Evolutionary conservation across 2,113 vertebrate genomes (phyloP), one percentile per base, ranked within the genome.

Genomic region (Herpetotheres cachinnans): DNA sequence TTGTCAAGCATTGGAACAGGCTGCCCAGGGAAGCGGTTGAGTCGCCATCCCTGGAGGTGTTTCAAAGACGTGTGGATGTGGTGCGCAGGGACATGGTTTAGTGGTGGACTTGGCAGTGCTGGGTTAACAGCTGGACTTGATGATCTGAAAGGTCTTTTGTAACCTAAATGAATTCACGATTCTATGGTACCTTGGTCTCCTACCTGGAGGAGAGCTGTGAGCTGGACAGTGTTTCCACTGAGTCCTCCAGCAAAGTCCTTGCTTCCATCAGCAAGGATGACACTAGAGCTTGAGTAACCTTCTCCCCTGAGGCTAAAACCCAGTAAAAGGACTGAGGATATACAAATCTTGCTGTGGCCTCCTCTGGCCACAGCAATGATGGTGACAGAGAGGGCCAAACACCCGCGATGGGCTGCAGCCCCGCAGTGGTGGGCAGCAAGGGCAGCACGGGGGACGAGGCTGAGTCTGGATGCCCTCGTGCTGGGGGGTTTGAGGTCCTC

Each of bases 381-480:
- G 4, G 84, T 50, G 36, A 34, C 61, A 62, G 66, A 38, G 36
- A 24, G 32, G 16, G 24, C 17, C 30, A 71, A 67, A 59, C 5
- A 10, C 49, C 14, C 1, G 4, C n/a, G 34, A 3, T 1, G 8
- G 56, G 32, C 55, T 71, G 58, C 46, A 72, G n/a, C 10, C 29
- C 36, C 0, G 2, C 56, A 38, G 73, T 3, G 47, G 74, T 54
- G 67, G 71, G 67, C 14, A 46, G 26, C 0, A 0, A 67, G 38
- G 67, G 27, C 25, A 55, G 54, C n/a, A 20, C 1, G 1, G 38
- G 16, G 47, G 22, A 61, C 0, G 1, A 61, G 30, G 42, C 13
- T 49, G 54, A 49, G 32, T 15, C 79, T 62, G n/a, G 42, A 27
- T 61, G 40, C 9, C 13, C 27, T 12, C 0, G 0, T 9, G 22